A percentile compares a stretch with the other conserved stretches of the same genome.
phyloP scores from a whole-genome alignment of 2,888 invertebrate species.

The Mactromeris polynyma region DNA sequence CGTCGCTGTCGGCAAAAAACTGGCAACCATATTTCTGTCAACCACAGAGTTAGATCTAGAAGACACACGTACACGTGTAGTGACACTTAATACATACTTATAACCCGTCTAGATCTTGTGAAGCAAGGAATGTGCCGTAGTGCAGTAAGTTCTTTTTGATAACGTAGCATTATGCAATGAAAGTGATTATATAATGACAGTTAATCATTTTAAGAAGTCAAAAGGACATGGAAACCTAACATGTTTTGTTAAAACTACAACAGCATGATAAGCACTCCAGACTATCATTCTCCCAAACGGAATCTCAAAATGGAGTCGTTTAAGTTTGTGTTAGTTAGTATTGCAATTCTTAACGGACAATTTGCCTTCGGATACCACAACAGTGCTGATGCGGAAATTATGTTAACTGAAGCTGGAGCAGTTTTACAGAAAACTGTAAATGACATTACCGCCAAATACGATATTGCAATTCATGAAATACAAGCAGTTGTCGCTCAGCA shows the following conservation, averaged over 20 bases:
- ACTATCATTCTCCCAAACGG: not conserved
- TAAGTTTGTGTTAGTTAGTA: not conserved
- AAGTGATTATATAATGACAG: too few species aligned
- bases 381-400: not conserved
- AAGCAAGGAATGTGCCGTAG: slow-evolving; percentile 11
- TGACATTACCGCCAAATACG: not conserved
- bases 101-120: not conserved
- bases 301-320: not conserved
- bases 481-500: not conserved
- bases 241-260: not conserved
- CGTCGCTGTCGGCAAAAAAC: not conserved
- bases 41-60: not conserved
- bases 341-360: not conserved
- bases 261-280: not conserved
- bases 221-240: too few species aligned
- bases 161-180: too few species aligned
- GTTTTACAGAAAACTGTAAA: not conserved
- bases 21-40: not conserved
- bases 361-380: not conserved
- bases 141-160: too few species aligned
- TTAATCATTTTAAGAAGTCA: too few species aligned
- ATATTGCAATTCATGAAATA: not conserved
- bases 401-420: not conserved
- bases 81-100: slow-evolving; percentile 10
- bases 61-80: not conserved